Conservation (phyloP, 2,113 vertebrate species). For the Naja naja region DNA sequence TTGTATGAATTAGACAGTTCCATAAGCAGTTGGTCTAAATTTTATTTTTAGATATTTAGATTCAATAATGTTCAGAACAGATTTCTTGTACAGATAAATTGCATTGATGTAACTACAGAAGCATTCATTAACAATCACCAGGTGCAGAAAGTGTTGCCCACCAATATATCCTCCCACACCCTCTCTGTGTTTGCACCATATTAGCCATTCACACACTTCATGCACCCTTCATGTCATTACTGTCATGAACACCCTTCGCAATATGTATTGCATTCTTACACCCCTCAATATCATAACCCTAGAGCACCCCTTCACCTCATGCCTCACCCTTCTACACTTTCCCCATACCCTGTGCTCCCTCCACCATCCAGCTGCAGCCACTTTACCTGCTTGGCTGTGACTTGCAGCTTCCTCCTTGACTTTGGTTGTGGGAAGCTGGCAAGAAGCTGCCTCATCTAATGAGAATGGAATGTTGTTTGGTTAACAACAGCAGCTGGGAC, state of each 20-base stretch:
- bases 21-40: neutral
- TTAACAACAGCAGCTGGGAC: no score
- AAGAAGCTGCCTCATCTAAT: no score
- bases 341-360: no score
- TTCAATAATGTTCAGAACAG: neutral
- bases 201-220: neutral
- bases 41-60: neutral
- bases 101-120: neutral
- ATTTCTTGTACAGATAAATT: neutral
- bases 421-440: no score
- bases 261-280: neutral
- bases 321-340: no score
- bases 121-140: neutral
- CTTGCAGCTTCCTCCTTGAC: no score
- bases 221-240: neutral
- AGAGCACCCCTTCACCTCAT: neutral
- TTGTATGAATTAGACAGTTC: neutral
- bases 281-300: neutral
- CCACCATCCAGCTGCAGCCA: no score
- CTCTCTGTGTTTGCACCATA: neutral
- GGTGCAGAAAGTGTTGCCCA: neutral
- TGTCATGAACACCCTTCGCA: neutral
- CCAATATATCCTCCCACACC: neutral
- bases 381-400: no score
- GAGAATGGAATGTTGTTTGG: no score